Evolutionary conservation across 2,797 vertebrate species (phyloP).

Genomic region (Sardinella longiceps): DNA sequence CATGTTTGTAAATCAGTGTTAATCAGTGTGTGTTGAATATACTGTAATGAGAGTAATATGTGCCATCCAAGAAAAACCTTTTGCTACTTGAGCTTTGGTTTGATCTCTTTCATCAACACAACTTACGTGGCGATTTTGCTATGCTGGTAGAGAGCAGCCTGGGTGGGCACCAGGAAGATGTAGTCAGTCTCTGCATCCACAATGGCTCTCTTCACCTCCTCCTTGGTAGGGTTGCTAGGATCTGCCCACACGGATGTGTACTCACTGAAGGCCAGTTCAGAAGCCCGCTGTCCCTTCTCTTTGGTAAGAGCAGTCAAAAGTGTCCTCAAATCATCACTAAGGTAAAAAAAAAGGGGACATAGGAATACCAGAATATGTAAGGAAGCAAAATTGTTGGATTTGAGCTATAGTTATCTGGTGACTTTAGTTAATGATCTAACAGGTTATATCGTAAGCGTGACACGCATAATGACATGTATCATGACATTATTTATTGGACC

Average conservation of each 20-base stretch:
- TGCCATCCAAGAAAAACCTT: too few relatives aligned
- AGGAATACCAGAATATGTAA: not conserved
- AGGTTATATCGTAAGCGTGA: too few relatives aligned
- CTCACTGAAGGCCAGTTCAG: slow-evolving; percentile 60
- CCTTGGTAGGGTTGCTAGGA: slow-evolving; percentile 57
- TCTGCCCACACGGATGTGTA: slow-evolving; percentile 79
- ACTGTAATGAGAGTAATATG: too few relatives aligned
- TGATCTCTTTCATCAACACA: not conserved
- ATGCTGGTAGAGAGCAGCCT: slow-evolving; percentile 82
- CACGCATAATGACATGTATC: too few relatives aligned
- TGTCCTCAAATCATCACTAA: slow-evolving; percentile 73
- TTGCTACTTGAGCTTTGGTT: not conserved
- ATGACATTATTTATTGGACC: too few relatives aligned
- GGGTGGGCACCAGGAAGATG: slow-evolving; percentile 86
- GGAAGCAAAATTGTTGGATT: not conserved
- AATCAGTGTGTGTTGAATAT: too few relatives aligned
- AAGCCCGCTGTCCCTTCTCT: slow-evolving; percentile 70
- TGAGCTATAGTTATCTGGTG: not conserved
- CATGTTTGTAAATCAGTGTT: too few relatives aligned
- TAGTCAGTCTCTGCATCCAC: slow-evolving; percentile 82
- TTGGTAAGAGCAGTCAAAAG: slow-evolving; percentile 75
- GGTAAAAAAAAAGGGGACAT: not conserved
- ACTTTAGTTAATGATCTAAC: not conserved
- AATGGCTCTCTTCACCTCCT: slow-evolving; percentile 81
- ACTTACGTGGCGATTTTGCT: slow-evolving; percentile 77